Conservation (phyloP, 1,140 invertebrate species). For the Pogonomyrmex californicus region DNA sequence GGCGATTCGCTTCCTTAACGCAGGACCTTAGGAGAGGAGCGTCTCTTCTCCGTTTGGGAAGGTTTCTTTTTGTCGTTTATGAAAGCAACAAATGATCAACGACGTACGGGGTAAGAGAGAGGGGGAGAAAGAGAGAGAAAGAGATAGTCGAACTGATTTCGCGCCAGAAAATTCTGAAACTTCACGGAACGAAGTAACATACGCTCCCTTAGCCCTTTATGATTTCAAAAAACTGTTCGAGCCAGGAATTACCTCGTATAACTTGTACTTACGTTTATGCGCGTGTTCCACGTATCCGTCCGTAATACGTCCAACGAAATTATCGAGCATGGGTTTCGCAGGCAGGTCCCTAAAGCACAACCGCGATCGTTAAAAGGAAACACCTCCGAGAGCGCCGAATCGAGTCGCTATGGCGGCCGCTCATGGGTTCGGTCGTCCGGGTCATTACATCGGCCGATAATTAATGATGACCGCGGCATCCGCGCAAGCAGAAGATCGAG, state of each 20-base stretch:
- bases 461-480: conserved; percentile 76
- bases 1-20: not conserved
- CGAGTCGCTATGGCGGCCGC: conserved; percentile 72
- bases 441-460: conserved; percentile 78
- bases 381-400: conserved; percentile 64
- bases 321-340: conserved; percentile 69
- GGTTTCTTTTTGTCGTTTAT: not conserved
- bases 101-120: not conserved
- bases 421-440: conserved; percentile 71
- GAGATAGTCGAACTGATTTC: conserved; percentile 2
- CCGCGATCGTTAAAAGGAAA: conserved; percentile 72
- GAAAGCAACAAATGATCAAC: not conserved
- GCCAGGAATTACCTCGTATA: conserved; percentile 67
- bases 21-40: not conserved
- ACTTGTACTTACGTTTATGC: conserved; percentile 69
- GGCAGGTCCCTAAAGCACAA: conserved; percentile 65
- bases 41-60: not conserved
- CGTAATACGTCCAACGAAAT: conserved; percentile 72
- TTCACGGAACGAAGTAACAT: conserved; percentile 6
- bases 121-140: not conserved
- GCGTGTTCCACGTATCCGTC: conserved; percentile 58
- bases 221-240: conserved; percentile 70
- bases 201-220: conserved; percentile 24
- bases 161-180: conserved; percentile 28
- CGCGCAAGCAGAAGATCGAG: conserved; percentile 54